Conservation (phyloP, 2,797 vertebrate genomes). For the Steatocranus sp. region DNA sequence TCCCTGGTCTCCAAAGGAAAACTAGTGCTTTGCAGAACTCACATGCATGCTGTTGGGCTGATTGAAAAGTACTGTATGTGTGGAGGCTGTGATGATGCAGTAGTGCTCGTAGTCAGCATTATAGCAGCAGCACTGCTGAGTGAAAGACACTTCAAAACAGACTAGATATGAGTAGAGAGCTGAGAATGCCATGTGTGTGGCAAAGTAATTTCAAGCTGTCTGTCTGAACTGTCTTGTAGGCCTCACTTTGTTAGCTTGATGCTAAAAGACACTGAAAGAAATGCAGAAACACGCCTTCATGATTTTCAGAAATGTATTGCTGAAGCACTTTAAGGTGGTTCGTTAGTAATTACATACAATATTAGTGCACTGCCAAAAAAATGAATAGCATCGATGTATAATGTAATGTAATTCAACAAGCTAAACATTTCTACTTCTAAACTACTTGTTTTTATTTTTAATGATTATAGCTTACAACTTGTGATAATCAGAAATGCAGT, state of each 20-base stretch:
- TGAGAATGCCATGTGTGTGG: not conserved
- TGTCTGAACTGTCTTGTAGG: not conserved
- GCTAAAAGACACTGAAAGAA: not conserved
- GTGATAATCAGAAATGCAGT: not conserved
- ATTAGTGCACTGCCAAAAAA: not conserved
- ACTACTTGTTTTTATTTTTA: not conserved
- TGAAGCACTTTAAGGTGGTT: not conserved
- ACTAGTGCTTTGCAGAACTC: not conserved
- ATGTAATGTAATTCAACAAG: not conserved
- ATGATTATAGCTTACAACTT: not conserved
- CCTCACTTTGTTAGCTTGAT: not conserved
- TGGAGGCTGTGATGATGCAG: not conserved
- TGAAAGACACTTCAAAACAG: not conserved
- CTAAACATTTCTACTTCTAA: not conserved
- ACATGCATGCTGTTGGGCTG: not conserved
- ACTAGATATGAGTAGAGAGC: not conserved
- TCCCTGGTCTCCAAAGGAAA: not conserved
- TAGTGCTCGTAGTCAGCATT: not conserved
- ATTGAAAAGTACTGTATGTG: not conserved
- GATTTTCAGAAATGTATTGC: not conserved
- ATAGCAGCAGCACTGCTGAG: not conserved
- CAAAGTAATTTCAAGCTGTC: not conserved
- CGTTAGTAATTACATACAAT: not conserved
- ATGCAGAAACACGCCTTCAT: not conserved
- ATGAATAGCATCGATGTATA: not conserved